These are phyloP conservation scores for Cataglyphis hispanica DNA, from an alignment of 1,140 invertebrate species.

Conservation along the genomic window DNA sequence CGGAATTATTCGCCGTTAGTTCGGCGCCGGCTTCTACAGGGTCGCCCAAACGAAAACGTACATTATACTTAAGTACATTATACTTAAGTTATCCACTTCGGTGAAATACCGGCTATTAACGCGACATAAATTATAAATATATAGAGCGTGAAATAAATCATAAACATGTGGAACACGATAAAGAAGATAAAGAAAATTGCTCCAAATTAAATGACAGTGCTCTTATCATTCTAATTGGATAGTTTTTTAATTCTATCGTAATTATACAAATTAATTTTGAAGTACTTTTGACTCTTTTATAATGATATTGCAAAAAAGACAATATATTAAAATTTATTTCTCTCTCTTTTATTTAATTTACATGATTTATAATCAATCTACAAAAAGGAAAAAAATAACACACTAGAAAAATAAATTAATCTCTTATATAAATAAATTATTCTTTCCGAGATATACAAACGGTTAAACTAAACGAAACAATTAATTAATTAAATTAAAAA, in stretches of 20 bases:
- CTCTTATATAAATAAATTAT: not conserved
- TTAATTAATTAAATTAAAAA: constrained; percentile 3
- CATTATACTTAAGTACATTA: too few species aligned
- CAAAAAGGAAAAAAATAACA: not conserved
- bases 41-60: not conserved
- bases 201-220: not conserved
- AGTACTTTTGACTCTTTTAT: too few species aligned
- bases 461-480: not conserved
- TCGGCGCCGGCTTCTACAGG: constrained; percentile 21
- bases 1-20: constrained; percentile 53
- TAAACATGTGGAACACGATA: not conserved
- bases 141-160: not conserved
- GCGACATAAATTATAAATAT: not conserved
- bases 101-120: not conserved
- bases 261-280: too few species aligned
- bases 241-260: not conserved
- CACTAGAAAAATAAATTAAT: not conserved
- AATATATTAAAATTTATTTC: too few species aligned
- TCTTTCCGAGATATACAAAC: not conserved
- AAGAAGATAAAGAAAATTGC: too few species aligned
- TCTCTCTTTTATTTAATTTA: too few species aligned
- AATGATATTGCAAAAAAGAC: too few species aligned
- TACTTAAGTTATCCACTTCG: not conserved
- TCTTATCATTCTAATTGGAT: not conserved
- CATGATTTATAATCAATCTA: not conserved